Base-by-base conservation (phyloP, 53 echinoderm and acorn worm genomes). In the Arbacia lixula region DNA sequence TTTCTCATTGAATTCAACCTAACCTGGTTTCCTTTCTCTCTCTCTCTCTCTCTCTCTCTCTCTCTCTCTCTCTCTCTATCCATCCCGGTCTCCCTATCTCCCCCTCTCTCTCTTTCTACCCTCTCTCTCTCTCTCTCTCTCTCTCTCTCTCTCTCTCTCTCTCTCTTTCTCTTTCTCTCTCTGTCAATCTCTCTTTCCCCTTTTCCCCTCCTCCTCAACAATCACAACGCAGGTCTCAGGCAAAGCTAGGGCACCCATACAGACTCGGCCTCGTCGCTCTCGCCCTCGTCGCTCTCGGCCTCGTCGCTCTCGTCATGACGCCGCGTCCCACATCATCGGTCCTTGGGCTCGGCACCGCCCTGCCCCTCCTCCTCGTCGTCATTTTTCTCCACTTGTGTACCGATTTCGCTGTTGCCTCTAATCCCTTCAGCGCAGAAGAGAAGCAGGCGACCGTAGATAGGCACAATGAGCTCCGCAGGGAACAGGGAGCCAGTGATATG, bases 401-500 rank as follows among this genome's bases (percentile, higher is more conserved):
- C 5, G 12, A 14, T 39, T 41, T 69, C 24, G 69, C 42, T 31
- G 74, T 33, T 50, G 74, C 74, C 52, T 26, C 43, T 17, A 20
- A 50, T 26, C 74, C 74, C 8, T 83, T 62, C 64, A 83, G 43
- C n/a, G 64, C 57, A 6, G 86, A 43, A 4, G 86, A 72, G 12
- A 73, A 86, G 36, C 36, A 60, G 35, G 86, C 71, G 25, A 90
- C 80, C n/a, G 53, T 90, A 25, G 86, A 86, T 57, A 43, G 85
- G 33, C 90, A 90, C 55, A 81, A 85, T 36, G 86, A 90, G 34
- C 50, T 71, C 14, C 43, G 90, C 25, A 71, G 42, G 53, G 60
- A 90, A 38, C 36, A 29, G 19, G 54, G 61, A 26, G 86, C 90
- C 5, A 91, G 84, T 71, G 79, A 91, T 46, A 91, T 87, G 87